phyloP scores from a whole-genome alignment of 2,888 invertebrate genomes.

The Rhingia rostrata region DNA sequence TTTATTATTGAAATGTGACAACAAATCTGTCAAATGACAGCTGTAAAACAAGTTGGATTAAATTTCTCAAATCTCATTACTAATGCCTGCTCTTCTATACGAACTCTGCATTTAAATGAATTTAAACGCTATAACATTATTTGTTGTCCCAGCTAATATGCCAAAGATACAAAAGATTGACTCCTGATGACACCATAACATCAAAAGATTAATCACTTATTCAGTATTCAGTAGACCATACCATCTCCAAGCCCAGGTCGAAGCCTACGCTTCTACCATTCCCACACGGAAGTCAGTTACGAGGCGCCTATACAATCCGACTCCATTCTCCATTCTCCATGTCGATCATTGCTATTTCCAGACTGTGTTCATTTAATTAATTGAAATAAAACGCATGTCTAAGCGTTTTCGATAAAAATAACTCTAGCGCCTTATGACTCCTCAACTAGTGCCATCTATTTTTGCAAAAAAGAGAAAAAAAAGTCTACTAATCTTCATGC shows the following conservation, averaged over 20 bases:
- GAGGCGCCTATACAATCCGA: slow-evolving; percentile 39
- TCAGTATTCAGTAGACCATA: not conserved
- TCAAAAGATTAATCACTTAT: not conserved
- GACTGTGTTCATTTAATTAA: slow-evolving; percentile 60
- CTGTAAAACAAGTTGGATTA: too few relatives aligned
- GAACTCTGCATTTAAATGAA: too few relatives aligned
- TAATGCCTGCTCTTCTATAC: too few relatives aligned
- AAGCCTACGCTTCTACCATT: not conserved
- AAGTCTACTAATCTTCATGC: slow-evolving; percentile 57
- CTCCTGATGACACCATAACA: not conserved
- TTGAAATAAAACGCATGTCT: slow-evolving; percentile 66
- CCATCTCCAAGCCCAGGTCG: not conserved
- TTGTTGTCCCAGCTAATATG: too few relatives aligned
- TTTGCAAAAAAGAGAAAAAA: slow-evolving; percentile 56
- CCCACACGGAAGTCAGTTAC: slow-evolving; percentile 55
- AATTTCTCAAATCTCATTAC: too few relatives aligned
- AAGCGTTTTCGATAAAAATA: slow-evolving; percentile 59
- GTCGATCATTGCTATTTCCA: slow-evolving; percentile 47
- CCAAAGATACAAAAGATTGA: too few relatives aligned
- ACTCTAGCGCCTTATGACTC: slow-evolving; percentile 65
- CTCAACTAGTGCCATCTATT: slow-evolving; percentile 49
- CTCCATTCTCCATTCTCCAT: slow-evolving; percentile 39
- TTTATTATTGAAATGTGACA: too few relatives aligned
- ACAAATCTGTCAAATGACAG: too few relatives aligned
- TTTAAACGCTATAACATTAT: too few relatives aligned